Conservation (phyloP, 2,113 vertebrate species). For the Neolamprologus modestus region DNA sequence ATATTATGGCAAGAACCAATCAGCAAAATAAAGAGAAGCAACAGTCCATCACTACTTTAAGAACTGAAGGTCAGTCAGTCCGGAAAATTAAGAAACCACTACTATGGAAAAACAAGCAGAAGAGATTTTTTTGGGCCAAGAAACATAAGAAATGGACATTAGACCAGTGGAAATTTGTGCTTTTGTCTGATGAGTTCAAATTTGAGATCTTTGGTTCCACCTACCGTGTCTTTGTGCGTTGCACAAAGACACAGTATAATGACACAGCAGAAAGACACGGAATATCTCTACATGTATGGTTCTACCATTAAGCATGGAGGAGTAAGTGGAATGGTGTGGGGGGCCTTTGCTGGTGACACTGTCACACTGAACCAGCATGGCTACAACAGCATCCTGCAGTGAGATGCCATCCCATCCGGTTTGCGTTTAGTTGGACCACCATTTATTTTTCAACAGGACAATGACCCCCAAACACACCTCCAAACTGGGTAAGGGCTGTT, state of each 20-base stretch:
- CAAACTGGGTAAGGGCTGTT: not conserved
- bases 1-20: not conserved
- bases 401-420: not conserved
- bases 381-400: not conserved
- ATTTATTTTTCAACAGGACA: not conserved
- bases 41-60: not conserved
- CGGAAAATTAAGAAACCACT: not conserved
- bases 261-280: not conserved
- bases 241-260: not conserved
- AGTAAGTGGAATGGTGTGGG: not conserved
- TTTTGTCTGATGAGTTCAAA: not conserved
- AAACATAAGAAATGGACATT: not conserved
- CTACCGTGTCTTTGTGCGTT: not conserved
- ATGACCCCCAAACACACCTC: not conserved
- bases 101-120: not conserved
- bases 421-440: not conserved
- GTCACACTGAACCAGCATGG: not conserved
- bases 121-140: not conserved
- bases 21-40: not conserved
- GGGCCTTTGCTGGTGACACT: not conserved
- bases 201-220: not conserved
- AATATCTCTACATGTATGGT: not conserved
- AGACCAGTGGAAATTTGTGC: not conserved
- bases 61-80: not conserved
- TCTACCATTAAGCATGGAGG: not conserved